These are phyloP conservation scores for Acyrthosiphon pisum DNA, from an alignment of 1,140 invertebrate genomes.

Conservation along the genomic window DNA sequence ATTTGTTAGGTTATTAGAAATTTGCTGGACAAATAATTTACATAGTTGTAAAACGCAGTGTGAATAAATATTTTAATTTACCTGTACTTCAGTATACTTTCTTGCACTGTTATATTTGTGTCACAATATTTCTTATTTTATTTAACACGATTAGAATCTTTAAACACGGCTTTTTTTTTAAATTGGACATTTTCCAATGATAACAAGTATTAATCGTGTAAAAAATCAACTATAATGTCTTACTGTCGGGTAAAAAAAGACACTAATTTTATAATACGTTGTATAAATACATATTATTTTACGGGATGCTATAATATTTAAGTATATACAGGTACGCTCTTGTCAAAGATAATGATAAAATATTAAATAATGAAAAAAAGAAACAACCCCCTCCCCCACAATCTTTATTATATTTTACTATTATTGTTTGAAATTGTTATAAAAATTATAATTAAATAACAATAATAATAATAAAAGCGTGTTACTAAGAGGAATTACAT, in stretches of 20 bases:
- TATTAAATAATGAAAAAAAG: not conserved
- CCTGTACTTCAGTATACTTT: not conserved
- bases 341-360: not conserved
- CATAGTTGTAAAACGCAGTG: not conserved
- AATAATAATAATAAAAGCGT: not conserved
- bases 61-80: not conserved
- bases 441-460: not conserved
- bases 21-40: not conserved
- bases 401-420: not conserved
- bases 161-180: not conserved
- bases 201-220: conserved; percentile 28
- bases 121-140: conserved; percentile 11
- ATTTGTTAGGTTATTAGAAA: too few relatives aligned
- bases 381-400: not conserved
- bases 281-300: not conserved
- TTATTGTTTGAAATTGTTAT: not conserved
- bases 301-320: not conserved
- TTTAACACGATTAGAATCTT: conserved; percentile 21
- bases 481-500: not conserved
- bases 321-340: not conserved
- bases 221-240: not conserved
- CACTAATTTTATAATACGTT: not conserved
- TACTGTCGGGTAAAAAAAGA: not conserved
- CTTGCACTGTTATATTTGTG: not conserved
- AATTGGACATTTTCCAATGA: conserved; percentile 22